Evolutionary conservation across 2,797 vertebrate genomes (phyloP).

Genomic region (Thamnophis elegans): DNA sequence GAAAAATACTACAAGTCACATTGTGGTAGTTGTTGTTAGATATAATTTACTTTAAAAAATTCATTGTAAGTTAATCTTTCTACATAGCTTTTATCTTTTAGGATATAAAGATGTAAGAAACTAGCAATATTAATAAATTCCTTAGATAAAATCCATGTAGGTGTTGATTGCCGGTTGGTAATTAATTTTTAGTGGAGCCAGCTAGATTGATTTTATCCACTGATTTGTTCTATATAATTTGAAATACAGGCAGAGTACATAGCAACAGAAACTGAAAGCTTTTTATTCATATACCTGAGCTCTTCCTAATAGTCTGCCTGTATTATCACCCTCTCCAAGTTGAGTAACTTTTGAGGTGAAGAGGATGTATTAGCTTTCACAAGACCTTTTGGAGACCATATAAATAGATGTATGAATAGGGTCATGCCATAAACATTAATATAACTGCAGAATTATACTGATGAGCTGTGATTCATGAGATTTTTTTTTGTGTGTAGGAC

Average conservation of each 20-base stretch:
- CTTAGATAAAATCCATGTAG: background rate
- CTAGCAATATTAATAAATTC: background rate
- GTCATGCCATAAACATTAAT: background rate
- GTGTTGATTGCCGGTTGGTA: background rate
- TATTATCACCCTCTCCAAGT: background rate
- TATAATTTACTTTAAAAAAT: background rate
- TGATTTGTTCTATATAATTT: background rate
- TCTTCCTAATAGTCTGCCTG: background rate
- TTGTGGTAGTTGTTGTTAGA: background rate
- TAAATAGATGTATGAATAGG: background rate
- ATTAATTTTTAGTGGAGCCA: background rate
- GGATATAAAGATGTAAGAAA: background rate
- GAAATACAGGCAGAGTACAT: background rate
- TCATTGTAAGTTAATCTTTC: background rate
- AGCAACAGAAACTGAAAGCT: background rate
- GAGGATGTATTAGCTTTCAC: background rate
- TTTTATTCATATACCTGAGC: background rate
- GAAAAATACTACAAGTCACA: background rate
- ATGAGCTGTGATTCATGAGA: background rate
- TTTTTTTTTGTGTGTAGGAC: conserved; percentile 69
- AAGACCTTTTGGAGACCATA: background rate
- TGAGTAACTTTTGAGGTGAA: background rate
- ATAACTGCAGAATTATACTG: background rate
- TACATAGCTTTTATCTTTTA: background rate
- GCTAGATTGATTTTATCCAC: background rate